Evolutionary conservation across 2,888 invertebrate genomes (phyloP).

Genomic region (Sarcophaga rosellei): DNA sequence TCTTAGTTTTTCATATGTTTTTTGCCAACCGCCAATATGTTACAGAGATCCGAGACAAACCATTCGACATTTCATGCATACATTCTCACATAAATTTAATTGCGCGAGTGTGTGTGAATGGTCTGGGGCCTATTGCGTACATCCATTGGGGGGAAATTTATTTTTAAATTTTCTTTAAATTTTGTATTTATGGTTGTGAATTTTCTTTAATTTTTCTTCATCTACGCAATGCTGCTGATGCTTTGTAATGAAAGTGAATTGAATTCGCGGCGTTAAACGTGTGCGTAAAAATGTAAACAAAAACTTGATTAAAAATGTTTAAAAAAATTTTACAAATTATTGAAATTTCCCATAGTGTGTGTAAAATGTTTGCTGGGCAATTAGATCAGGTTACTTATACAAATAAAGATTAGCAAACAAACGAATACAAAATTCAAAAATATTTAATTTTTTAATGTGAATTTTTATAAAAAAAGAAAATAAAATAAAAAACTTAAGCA

Average conservation of each 20-base stretch:
- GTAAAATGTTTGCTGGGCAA: constrained; percentile 1
- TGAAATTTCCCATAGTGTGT: constrained; percentile 10
- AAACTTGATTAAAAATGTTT: not conserved
- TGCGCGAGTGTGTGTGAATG: not conserved
- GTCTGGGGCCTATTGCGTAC: not conserved
- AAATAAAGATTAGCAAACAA: no score
- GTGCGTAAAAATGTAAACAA: constrained; percentile 43
- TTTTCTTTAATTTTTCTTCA: constrained; percentile 47
- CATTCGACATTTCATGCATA: not conserved
- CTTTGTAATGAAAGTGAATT: constrained; percentile 80
- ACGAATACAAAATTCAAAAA: no score
- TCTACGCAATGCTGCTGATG: constrained; percentile 74
- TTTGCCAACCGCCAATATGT: not conserved
- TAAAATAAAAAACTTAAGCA: no score
- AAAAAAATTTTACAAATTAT: not conserved
- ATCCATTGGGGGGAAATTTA: constrained; percentile 6
- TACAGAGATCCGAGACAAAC: not conserved
- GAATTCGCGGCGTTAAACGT: constrained; percentile 75
- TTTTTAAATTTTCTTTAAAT: constrained; percentile 18
- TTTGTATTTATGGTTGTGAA: constrained; percentile 26
- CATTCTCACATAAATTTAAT: constrained; percentile 7
- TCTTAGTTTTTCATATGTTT: constrained; percentile 35
- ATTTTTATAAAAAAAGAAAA: no score
- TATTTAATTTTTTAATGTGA: no score
- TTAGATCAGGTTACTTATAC: not conserved